Conservation (phyloP, 2,113 vertebrate genomes). For the Pleuronectes platessa region DNA sequence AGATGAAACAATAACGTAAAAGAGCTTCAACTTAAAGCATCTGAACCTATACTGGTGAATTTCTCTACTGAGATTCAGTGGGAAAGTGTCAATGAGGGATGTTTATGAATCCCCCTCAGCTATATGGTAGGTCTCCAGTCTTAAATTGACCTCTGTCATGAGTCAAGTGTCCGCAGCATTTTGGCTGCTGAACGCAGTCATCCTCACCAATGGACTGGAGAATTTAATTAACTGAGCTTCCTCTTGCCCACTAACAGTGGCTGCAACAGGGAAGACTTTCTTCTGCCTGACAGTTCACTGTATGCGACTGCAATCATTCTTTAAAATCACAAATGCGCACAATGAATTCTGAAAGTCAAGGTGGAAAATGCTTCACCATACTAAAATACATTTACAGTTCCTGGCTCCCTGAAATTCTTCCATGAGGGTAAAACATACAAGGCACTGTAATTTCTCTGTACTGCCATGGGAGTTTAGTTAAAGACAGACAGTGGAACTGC, state of each 20-base stretch:
- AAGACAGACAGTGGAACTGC: constrained; percentile 12
- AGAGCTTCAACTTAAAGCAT: not conserved
- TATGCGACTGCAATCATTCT: constrained; percentile 45
- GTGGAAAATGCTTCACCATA: constrained; percentile 17
- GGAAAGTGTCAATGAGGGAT: not conserved
- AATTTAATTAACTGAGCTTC: constrained; percentile 53
- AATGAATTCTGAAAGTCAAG: constrained; percentile 39
- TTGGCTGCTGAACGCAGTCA: constrained; percentile 2
- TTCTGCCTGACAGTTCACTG: constrained; percentile 10
- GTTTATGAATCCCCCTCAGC: constrained; percentile 15
- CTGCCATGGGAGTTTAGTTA: constrained; percentile 1
- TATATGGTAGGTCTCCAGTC: constrained; percentile 13
- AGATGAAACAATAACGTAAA: not conserved
- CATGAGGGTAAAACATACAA: constrained; percentile 35
- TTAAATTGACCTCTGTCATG: constrained; percentile 43
- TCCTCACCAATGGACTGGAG: constrained; percentile 35
- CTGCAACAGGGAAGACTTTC: constrained; percentile 14
- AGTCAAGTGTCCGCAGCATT: constrained; percentile 44
- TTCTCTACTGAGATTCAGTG: not conserved
- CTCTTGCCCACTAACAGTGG: constrained; percentile 18
- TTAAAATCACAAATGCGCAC: constrained; percentile 41
- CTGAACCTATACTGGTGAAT: not conserved
- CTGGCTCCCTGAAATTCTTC: constrained; percentile 18
- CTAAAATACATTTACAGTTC: constrained; percentile 26
- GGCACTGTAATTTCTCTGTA: constrained; percentile 26